Evolutionary conservation across 1,140 invertebrate species (phyloP), one percentile per base, ranked within the genome.

Genomic region (Lucilia cuprina): DNA sequence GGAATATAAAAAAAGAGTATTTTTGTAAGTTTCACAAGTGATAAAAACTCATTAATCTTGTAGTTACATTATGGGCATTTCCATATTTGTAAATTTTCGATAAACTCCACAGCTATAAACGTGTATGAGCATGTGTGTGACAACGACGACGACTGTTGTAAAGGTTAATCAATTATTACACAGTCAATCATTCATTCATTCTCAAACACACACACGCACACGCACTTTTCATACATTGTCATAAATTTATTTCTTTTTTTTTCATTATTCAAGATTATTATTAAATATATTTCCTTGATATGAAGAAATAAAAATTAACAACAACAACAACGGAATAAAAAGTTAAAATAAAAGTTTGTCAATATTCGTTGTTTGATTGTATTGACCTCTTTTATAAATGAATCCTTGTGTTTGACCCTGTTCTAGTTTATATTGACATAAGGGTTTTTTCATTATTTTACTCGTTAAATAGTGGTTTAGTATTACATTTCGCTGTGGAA

Each of bases 31-130:
- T 41, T 41, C 41, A 41, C 7, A 41, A 78, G 34, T 78, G 35
- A 78, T 41, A 41, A 78, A 30, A 78, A 78, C 75, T 78, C 75
- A 78, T 78, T 78, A 78, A 78, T 78, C 75, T 78, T n/a, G 14
- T 78, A 78, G 1, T 78, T 34, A 35, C 30, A 75, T 47, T 78
- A 78, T 78, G 75, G 75, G 75, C 75, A 78, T 78, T 78, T 78
- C 75, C 75, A 78, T 78, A 78, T 78, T 35, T n/a, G 41, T 41
- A 41, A 41, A 2, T 41, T 41, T 41, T 30, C 1, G 25, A 30
- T 30, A 30, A 2, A 41, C 41, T n/a, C n/a, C n/a, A n/a, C n/a
- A n/a, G n/a, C n/a, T 41, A 41, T 41, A 41, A 41, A 41, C 41
- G 41, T 10, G 10, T 41, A 5, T 41, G 5, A n/a, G n/a, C 7